These are phyloP conservation scores for Drosophila buzzatii DNA, from an alignment of 2,888 invertebrate species.

Conservation along the genomic window DNA sequence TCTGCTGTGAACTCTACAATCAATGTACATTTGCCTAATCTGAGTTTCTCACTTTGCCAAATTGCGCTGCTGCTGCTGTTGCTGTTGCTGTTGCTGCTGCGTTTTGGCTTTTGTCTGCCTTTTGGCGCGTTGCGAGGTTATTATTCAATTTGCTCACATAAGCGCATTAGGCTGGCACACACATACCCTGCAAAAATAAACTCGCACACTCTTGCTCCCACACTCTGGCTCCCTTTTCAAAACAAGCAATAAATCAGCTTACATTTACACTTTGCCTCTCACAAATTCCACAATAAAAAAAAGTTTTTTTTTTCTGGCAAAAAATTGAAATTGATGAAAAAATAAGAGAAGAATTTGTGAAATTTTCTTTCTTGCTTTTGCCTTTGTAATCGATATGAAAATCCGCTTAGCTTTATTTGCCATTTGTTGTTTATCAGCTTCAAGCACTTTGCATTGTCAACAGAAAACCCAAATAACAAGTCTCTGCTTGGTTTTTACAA, in stretches of 20 bases:
- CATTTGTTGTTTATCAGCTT: constrained; percentile 29
- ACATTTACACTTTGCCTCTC: constrained; percentile 54
- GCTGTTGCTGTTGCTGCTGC: background rate
- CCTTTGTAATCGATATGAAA: constrained; percentile 54
- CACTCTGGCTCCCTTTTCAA: constrained; percentile 7
- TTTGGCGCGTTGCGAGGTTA: constrained; percentile 44
- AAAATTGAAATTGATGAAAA: constrained; percentile 17
- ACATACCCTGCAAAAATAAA: constrained; percentile 15
- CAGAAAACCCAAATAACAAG: constrained; percentile 7
- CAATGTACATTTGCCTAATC: constrained; percentile 56
- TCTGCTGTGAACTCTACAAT: constrained; percentile 17
- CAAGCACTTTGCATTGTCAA: constrained; percentile 32
- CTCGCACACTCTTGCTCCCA: constrained; percentile 4
- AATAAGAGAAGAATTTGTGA: constrained; percentile 14
- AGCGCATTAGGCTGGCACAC: constrained; percentile 64
- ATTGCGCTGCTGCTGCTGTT: constrained; percentile 18
- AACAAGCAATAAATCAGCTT: constrained; percentile 64
- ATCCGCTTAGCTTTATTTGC: constrained; percentile 53
- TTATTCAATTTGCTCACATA: constrained; percentile 74
- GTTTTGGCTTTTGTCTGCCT: constrained; percentile 37
- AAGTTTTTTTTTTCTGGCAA: background rate
- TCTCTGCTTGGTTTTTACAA: background rate
- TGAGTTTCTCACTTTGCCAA: constrained; percentile 45
- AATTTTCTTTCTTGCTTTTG: constrained; percentile 13
- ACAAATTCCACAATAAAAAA: constrained; percentile 15